Evolutionary conservation across 2,113 vertebrate species (phyloP), one percentile per base, ranked within the genome.

Genomic region (Pachypanchax playfairii): DNA sequence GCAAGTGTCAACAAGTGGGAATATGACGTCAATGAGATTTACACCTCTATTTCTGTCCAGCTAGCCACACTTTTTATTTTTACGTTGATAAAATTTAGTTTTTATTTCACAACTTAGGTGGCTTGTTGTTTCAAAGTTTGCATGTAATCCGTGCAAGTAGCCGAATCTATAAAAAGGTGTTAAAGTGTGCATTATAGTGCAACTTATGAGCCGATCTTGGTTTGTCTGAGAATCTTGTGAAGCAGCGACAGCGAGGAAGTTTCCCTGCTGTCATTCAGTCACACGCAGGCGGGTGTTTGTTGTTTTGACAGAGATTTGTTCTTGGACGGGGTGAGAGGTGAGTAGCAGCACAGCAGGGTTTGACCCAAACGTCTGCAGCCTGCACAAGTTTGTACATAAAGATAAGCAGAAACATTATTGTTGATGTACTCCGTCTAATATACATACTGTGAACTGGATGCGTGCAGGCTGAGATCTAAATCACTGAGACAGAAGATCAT

Each of bases 11-110:
- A 52, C 17, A 2, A 29, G 61, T 28, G 22, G 20, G 53, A 48
- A 60, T 25, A 44, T 36, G 70, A 83, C 84, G 70, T 85, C 82
- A 80, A 17, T 61, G 43, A 53, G 42, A 56, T 53, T 77, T 65
- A 41, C 73, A 58, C 68, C 59, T 78, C 70, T 82, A 82, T 83
- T 77, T 65, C 61, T 62, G 57, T 52, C 35, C 59, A 42, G 5
- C 28, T 63, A 21, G 44, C 39, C 22, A 20, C 26, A 46, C 1
- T n/a, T 1, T 9, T 50, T 38, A 59, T 42, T 47, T 25, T 20
- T 63, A 22, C 18, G 56, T 15, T 31, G 44, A 67, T 12, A 6
- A 43, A 66, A 43, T 31, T 11, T 17, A 20, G 8, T 51, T 17
- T 0, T 17, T 1, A 28, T 24, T 38, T 22, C 47, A 65, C 21